Percentiles rank a stretch among this genome's conserved stretches.
phyloP scores from a whole-genome alignment of 2,888 invertebrate species.

The Rhorus exstirpatorius region DNA sequence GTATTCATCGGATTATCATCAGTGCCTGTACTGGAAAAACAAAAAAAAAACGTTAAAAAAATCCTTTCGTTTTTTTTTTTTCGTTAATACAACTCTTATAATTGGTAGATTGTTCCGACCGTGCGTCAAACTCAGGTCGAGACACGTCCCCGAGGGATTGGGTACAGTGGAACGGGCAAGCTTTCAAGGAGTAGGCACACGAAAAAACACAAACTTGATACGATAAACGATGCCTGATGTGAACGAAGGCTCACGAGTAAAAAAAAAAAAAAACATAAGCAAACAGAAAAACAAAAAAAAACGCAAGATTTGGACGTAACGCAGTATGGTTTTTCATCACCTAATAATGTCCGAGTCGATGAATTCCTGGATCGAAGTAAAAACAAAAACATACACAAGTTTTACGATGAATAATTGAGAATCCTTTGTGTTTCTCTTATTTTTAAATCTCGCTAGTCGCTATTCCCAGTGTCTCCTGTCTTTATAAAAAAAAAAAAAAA shows the following conservation, averaged over 20 bases:
- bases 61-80: background rate
- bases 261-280: constrained; percentile 43
- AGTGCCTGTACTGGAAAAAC: constrained; percentile 66
- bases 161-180: constrained; percentile 41
- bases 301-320: constrained; percentile 3
- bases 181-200: constrained; percentile 36
- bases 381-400: background rate
- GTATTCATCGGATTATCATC: constrained; percentile 64
- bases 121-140: background rate
- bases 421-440: background rate
- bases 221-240: constrained; percentile 69
- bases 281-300: constrained; percentile 29
- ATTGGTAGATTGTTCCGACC: constrained; percentile 22
- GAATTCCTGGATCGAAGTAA: background rate
- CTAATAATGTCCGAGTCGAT: constrained; percentile 7
- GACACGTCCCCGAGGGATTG: constrained; percentile 23
- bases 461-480: too few species aligned
- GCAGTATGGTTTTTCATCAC: constrained; percentile 20
- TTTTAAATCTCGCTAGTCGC: background rate
- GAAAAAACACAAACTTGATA: constrained; percentile 69
- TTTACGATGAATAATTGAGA: background rate
- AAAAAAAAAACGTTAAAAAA: constrained; percentile 51
- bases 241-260: constrained; percentile 63
- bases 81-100: constrained; percentile 2
- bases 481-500: too few species aligned